These are phyloP conservation scores for Cryptocheilus praepositus DNA, from an alignment of 2,888 invertebrate species.

Conservation along the genomic window DNA sequence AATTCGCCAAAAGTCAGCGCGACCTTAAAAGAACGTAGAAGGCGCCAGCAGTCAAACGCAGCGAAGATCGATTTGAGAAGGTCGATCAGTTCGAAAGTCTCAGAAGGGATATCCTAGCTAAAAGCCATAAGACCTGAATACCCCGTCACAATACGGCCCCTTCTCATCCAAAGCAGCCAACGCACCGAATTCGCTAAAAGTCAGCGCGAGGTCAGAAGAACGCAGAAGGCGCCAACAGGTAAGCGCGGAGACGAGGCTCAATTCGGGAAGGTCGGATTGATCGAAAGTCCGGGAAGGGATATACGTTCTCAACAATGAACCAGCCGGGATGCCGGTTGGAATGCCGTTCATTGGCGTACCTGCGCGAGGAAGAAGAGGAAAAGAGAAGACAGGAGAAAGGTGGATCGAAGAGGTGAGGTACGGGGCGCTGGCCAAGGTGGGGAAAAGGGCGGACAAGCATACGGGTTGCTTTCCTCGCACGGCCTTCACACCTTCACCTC, in stretches of 20 bases:
- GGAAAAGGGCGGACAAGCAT: constrained; percentile 35
- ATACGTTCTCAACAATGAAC: constrained; percentile 39
- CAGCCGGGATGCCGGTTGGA: constrained; percentile 47
- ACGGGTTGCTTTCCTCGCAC: constrained; percentile 52
- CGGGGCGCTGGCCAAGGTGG: neutral
- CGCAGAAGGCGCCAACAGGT: constrained; percentile 37
- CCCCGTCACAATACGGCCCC: too few relatives aligned
- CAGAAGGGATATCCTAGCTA: too few relatives aligned
- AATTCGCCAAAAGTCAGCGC: too few relatives aligned
- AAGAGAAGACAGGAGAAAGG: constrained; percentile 11
- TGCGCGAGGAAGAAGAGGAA: constrained; percentile 38
- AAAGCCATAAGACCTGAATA: too few relatives aligned
- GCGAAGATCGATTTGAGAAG: too few relatives aligned
- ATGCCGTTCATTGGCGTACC: constrained; percentile 52
- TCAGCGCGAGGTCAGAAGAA: neutral
- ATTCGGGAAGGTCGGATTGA: constrained; percentile 40
- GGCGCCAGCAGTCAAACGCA: too few relatives aligned
- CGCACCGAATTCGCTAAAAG: too few relatives aligned
- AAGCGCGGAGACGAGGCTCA: constrained; percentile 3
- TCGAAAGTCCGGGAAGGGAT: constrained; percentile 26
- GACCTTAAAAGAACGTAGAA: too few relatives aligned
- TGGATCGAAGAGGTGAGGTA: constrained; percentile 14
- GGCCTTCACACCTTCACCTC: constrained; percentile 58
- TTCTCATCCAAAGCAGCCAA: too few relatives aligned
- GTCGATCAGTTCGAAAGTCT: too few relatives aligned